Conservation (phyloP, 2,113 vertebrate genomes). For the Alligator sinensis region DNA sequence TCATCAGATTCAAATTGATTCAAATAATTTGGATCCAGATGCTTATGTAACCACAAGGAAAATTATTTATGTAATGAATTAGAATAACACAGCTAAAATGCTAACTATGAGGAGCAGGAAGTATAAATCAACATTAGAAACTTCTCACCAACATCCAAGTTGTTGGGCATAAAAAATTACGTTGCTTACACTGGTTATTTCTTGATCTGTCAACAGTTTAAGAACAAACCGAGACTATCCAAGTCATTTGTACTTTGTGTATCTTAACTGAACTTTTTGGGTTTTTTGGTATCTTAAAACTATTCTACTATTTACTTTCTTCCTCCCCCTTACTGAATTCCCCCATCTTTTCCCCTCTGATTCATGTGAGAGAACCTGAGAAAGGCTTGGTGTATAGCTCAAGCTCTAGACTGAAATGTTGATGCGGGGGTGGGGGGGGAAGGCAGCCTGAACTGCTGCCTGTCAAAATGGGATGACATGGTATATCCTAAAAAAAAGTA, state of each 20-base stretch:
- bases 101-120: conserved; percentile 65
- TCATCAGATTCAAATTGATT: neutral
- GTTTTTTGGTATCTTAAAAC: neutral
- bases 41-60: conserved; percentile 27
- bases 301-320: neutral
- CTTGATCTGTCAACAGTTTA: conserved; percentile 12
- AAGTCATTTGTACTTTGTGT: neutral
- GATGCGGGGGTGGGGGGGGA: neutral
- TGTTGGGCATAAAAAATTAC: conserved; percentile 50
- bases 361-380: neutral
- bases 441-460: neutral
- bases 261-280: neutral
- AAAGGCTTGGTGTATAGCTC: neutral
- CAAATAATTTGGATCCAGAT: conserved; percentile 38
- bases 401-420: neutral
- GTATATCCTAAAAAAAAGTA: neutral
- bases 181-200: conserved; percentile 58
- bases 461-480: neutral
- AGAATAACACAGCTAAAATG: conserved; percentile 30
- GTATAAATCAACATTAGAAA: conserved; percentile 76
- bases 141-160: conserved; percentile 60
- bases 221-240: neutral
- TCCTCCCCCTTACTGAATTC: no score
- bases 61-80: conserved; percentile 27
- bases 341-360: neutral